A percentile compares a stretch with the other conserved stretches of the same genome.
phyloP scores from a whole-genome alignment of 2,113 vertebrate genomes.

The Haemorhous mexicanus region DNA sequence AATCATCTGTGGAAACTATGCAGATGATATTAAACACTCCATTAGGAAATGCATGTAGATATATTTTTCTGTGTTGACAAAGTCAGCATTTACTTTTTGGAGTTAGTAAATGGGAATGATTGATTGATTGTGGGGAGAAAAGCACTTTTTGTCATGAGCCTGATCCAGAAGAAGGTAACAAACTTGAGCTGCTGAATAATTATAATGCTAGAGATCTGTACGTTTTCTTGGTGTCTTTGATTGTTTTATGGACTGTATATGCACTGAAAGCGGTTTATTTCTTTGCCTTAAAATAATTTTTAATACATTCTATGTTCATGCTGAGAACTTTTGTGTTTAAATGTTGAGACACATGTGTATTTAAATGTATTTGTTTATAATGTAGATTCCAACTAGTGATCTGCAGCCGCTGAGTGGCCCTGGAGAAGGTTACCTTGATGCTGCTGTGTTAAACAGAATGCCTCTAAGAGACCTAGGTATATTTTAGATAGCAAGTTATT shows the following conservation, averaged over 20 bases:
- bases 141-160: background rate
- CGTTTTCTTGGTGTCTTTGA: background rate
- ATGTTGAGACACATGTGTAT: background rate
- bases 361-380: background rate
- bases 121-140: background rate
- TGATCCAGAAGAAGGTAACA: background rate
- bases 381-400: background rate
- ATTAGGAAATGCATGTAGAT: background rate
- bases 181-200: background rate
- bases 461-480: background rate
- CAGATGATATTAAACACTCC: background rate
- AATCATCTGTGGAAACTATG: background rate
- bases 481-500: background rate
- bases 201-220: background rate
- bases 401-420: background rate
- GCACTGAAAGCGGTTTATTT: background rate
- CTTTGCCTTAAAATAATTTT: background rate
- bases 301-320: background rate
- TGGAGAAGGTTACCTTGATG: background rate
- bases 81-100: background rate
- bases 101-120: background rate
- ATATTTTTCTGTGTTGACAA: background rate
- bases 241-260: background rate
- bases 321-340: background rate
- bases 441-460: background rate